Percentiles rank a stretch among this genome's conserved stretches.
Conservation (phyloP, 2,113 vertebrate species). For the Chlamydotis undulata region DNA sequence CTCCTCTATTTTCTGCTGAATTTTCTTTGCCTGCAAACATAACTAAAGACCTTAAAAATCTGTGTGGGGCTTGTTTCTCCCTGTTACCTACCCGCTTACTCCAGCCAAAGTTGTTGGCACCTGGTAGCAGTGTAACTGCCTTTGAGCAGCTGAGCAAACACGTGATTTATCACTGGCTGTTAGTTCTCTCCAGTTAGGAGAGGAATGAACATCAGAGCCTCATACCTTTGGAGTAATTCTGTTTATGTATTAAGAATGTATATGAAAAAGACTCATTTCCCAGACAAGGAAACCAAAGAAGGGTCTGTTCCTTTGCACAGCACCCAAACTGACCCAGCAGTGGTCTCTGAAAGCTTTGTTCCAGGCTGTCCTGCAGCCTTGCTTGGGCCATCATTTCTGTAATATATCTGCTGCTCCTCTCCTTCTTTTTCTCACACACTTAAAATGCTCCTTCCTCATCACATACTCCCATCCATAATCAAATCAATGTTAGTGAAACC, state of each 20-base stretch:
- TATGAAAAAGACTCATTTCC: background rate
- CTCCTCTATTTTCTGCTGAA: background rate
- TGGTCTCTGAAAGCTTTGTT: background rate
- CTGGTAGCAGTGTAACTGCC: background rate
- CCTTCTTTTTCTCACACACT: background rate
- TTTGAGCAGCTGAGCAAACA: slow-evolving; percentile 24
- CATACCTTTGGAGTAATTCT: background rate
- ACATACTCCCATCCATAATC: rapidly evolving
- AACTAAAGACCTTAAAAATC: background rate
- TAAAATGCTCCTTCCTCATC: background rate
- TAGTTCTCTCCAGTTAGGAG: background rate
- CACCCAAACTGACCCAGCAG: background rate
- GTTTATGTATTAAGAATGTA: background rate
- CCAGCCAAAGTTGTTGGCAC: background rate
- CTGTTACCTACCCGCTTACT: background rate
- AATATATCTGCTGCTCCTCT: background rate
- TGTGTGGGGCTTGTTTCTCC: background rate
- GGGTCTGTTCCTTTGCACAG: background rate
- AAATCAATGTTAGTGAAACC: background rate
- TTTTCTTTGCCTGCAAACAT: background rate
- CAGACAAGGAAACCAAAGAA: background rate
- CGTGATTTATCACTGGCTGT: background rate
- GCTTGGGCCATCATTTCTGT: background rate
- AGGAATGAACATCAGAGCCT: background rate
- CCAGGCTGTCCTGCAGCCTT: background rate